Percentiles rank a stretch among this genome's conserved stretches.
Evolutionary conservation across 1,140 invertebrate genomes (phyloP).

Genomic region (Triops cancriformis): DNA sequence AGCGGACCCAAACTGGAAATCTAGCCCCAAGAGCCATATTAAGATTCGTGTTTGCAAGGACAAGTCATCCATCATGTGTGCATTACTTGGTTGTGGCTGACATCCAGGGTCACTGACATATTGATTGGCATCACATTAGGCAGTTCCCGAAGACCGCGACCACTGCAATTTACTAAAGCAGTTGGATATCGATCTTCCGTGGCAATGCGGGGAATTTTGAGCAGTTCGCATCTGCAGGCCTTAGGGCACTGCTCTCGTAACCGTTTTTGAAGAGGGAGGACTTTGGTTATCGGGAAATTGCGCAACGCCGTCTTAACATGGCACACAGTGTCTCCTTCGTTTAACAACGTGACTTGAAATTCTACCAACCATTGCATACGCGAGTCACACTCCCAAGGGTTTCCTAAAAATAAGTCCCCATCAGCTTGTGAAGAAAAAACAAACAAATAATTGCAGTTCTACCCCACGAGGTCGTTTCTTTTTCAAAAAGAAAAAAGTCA

Average conservation of each 20-base stretch:
- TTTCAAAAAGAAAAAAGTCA: too few relatives aligned
- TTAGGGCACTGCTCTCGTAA: background rate
- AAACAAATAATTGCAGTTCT: too few relatives aligned
- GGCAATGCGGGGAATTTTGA: background rate
- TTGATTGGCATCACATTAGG: background rate
- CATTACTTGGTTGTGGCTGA: background rate
- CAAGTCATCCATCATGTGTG: background rate
- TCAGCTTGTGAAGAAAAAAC: too few relatives aligned
- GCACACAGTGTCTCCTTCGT: background rate
- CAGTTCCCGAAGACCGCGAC: background rate
- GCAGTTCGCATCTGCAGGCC: background rate
- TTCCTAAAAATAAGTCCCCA: background rate
- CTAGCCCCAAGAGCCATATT: constrained; percentile 38
- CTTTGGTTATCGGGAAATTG: background rate
- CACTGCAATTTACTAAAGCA: constrained; percentile 1
- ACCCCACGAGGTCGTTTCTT: too few relatives aligned
- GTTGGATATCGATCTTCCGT: background rate
- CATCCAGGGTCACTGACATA: background rate
- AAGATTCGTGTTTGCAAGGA: background rate
- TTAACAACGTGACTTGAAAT: background rate
- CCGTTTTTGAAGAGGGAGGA: background rate
- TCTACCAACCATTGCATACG: background rate
- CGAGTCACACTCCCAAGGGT: background rate
- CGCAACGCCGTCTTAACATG: background rate
- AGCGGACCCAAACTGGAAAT: constrained; percentile 53